Percentiles rank a stretch among this genome's conserved stretches.
Evolutionary conservation across 2,797 vertebrate genomes (phyloP).

Genomic region (Erethizon dorsatum): DNA sequence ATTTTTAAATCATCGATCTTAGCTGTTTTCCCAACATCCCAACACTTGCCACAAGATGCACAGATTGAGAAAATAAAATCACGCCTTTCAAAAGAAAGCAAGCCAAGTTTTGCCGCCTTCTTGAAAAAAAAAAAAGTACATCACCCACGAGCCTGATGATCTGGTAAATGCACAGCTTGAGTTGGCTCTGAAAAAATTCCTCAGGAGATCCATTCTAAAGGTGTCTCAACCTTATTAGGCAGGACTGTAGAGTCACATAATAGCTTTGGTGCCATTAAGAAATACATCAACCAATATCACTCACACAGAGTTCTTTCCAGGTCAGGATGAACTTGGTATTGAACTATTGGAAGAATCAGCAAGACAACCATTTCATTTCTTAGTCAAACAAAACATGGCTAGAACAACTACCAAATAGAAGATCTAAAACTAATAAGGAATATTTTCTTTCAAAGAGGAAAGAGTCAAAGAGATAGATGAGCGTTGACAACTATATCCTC

Average conservation of each 20-base stretch:
- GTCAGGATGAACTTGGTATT: constrained; percentile 51
- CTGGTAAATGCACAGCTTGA: constrained; percentile 26
- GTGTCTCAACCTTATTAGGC: constrained; percentile 31
- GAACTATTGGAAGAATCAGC: background rate
- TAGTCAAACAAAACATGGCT: background rate
- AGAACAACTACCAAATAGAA: background rate
- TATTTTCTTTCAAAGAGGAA: constrained; percentile 17
- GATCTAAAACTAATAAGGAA: background rate
- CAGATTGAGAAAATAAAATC: constrained; percentile 78
- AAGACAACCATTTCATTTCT: constrained; percentile 13
- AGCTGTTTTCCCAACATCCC: constrained; percentile 13
- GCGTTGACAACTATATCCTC: background rate
- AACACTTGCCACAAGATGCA: constrained; percentile 58
- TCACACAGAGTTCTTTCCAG: constrained; percentile 15
- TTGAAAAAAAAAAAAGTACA: constrained; percentile 63
- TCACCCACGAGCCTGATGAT: constrained; percentile 73
- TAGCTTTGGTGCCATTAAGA: constrained; percentile 47
- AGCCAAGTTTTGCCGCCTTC: constrained; percentile 72
- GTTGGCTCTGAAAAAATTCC: constrained; percentile 59
- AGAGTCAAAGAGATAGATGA: background rate
- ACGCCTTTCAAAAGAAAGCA: constrained; percentile 60
- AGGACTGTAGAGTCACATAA: constrained; percentile 40
- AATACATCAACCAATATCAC: background rate
- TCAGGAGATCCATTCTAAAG: constrained; percentile 38
- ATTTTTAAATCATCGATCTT: constrained; percentile 15